phyloP scores from a whole-genome alignment of 2,888 invertebrate species.

The Meghimatium bilineatum region DNA sequence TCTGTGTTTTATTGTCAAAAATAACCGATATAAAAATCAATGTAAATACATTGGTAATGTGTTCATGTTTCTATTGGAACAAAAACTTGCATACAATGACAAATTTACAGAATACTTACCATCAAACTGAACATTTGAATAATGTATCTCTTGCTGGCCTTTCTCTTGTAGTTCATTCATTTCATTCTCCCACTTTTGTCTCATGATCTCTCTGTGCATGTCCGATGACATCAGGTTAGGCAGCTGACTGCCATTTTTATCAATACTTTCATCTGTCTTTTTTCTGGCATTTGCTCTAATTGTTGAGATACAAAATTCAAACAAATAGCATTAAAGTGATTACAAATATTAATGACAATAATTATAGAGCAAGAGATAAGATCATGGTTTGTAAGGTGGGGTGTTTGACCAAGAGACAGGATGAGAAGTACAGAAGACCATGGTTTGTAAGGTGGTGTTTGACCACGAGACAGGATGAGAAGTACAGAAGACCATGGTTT shows the following conservation, averaged over 20 bases:
- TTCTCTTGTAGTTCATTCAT: constrained; percentile 79
- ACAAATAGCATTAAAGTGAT: not conserved
- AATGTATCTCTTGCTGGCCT: constrained; percentile 86
- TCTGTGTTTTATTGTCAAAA: no score
- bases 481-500: no score
- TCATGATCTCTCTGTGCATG: constrained; percentile 79
- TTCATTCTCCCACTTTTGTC: constrained; percentile 91
- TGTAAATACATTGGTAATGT: no score
- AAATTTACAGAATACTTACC: constrained; percentile 79
- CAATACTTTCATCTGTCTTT: not conserved
- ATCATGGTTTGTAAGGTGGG: no score
- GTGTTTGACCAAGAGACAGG: no score
- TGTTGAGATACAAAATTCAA: not conserved
- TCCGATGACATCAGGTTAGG: constrained; percentile 81
- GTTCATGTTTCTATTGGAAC: no score
- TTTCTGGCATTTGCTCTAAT: constrained; percentile 7
- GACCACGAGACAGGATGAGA: no score
- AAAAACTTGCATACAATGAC: not conserved
- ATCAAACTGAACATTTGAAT: constrained; percentile 93
- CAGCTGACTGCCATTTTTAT: not conserved
- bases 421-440: no score
- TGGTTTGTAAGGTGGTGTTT: no score
- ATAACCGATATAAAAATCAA: no score
- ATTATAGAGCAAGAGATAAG: not conserved
- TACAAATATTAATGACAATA: not conserved